These are phyloP conservation scores for Poeciliopsis prolifica DNA, from an alignment of 2,113 vertebrate species.

Conservation along the genomic window DNA sequence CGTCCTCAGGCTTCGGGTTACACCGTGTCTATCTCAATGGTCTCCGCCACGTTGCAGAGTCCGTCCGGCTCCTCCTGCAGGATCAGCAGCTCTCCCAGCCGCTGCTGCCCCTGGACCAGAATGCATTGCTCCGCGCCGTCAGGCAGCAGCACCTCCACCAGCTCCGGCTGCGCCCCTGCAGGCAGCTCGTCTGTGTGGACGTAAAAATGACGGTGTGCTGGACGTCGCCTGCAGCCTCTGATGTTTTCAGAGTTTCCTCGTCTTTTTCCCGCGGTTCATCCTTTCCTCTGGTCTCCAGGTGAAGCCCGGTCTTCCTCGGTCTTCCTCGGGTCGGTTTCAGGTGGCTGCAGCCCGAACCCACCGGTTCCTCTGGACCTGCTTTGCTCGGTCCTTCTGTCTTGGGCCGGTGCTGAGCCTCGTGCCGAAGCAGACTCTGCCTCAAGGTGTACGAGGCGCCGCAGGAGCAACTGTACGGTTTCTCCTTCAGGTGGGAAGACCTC, in stretches of 20 bases:
- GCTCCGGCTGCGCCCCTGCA: conserved; percentile 28
- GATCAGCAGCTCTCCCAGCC: conserved; percentile 69
- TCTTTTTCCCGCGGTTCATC: conserved; percentile 19
- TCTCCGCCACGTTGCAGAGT: conserved; percentile 78
- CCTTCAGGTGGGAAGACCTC: conserved; percentile 79
- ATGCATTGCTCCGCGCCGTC: conserved; percentile 73
- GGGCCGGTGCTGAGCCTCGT: conserved; percentile 74
- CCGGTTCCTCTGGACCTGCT: rapidly evolving
- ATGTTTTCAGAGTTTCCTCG: neutral
- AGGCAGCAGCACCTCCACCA: conserved; percentile 77
- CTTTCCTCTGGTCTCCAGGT: neutral
- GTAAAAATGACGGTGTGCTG: conserved; percentile 62
- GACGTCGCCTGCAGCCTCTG: neutral
- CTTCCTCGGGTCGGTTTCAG: conserved; percentile 52
- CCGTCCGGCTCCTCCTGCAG: conserved; percentile 75
- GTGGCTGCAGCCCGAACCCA: conserved; percentile 26
- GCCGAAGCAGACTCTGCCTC: conserved; percentile 81
- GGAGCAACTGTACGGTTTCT: conserved; percentile 81
- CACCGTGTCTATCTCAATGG: conserved; percentile 79
- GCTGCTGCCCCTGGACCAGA: conserved; percentile 72
- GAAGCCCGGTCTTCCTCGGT: conserved; percentile 41
- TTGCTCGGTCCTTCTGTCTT: neutral
- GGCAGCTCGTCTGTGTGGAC: conserved; percentile 56
- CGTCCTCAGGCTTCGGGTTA: neutral
- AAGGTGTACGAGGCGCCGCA: conserved; percentile 82